Evolutionary conservation across 2,113 vertebrate species (phyloP).

Genomic region (Oryzias curvinotus): DNA sequence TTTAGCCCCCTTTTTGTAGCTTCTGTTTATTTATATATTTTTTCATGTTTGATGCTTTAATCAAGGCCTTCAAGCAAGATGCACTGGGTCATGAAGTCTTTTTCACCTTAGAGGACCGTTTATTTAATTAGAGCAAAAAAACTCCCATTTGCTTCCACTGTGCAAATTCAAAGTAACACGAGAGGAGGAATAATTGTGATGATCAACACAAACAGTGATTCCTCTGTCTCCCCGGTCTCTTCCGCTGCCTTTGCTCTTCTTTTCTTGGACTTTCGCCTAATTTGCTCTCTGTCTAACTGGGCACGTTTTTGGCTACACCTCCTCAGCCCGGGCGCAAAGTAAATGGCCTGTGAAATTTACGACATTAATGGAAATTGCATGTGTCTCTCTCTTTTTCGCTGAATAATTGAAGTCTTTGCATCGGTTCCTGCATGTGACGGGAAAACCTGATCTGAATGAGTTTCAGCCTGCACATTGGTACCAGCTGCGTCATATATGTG

Average conservation of each 20-base stretch:
- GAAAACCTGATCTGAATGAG: slow-evolving; percentile 15
- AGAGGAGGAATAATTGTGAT: slow-evolving; percentile 52
- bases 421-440: slow-evolving; percentile 35
- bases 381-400: slow-evolving; percentile 61
- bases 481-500: slow-evolving; percentile 1
- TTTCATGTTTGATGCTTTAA: slow-evolving; percentile 35
- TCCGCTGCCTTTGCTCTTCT: slow-evolving; percentile 4
- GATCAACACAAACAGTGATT: slow-evolving; percentile 53
- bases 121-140: slow-evolving; percentile 53
- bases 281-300: slow-evolving; percentile 30
- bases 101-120: slow-evolving; percentile 44
- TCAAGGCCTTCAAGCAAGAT: slow-evolving; percentile 39
- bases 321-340: slow-evolving; percentile 26
- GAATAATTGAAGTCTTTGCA: slow-evolving; percentile 67
- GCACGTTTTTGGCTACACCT: slow-evolving; percentile 28
- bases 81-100: slow-evolving; percentile 38
- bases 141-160: slow-evolving; percentile 34
- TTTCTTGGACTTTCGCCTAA: slow-evolving; percentile 24
- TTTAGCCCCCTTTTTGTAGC: too few relatives aligned
- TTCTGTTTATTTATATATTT: not conserved
- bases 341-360: slow-evolving; percentile 78
- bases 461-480: slow-evolving; percentile 23
- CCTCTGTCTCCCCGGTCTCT: slow-evolving; percentile 2
- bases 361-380: slow-evolving; percentile 75
- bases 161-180: slow-evolving; percentile 49